Base-by-base conservation (phyloP, 2,113 vertebrate genomes). In the Gymnobelideus leadbeateri region DNA sequence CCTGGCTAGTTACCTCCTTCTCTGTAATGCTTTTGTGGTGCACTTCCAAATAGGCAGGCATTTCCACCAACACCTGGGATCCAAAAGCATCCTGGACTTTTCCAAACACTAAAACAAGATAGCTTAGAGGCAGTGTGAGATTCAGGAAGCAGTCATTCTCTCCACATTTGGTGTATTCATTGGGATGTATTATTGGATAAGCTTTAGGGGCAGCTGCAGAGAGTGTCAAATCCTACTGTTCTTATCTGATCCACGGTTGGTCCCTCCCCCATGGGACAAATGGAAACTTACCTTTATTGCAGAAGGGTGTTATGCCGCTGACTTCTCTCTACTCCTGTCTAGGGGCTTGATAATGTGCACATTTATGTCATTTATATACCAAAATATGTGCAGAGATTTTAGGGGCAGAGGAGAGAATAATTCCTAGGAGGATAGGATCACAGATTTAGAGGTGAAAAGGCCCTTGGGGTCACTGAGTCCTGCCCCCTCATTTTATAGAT, bases 111-210 rank as follows among this genome's bases (percentile, higher is more conserved):
- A 0, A 89, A 94, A 97, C 77, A 93, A 90, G 91, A 61, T 94
- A 95, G 91, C 97, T 97, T 91, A 94, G 94, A 43, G 68, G 93
- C 96, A 97, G 97, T 93, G 51, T 0, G 92, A 51, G 12, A 89
- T 91, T 94, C 89, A 96, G 97, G 97, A 97, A 97, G 92, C 46
- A 97, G 89, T 95, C 95, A 94, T 97, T 96, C 95, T 95, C 97
- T 95, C 96, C 77, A 90, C n/a, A 95, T 61, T 92, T 95, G 84
- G 92, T 57, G 95, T 50, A 43, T 94, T 49, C 91, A 77, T 91
- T 3, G 52, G 55, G 57, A n/a, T 46, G 89, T 92, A 89, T 95
- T 97, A 51, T 57, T 95, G 97, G 96, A 90, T 53, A 57, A 37
- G 54, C 31, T 95, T 96, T 95, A 91, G 89, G 93, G 92, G 92